Base-by-base conservation (phyloP, 2,888 invertebrate species). In the Julus scandinavius region DNA sequence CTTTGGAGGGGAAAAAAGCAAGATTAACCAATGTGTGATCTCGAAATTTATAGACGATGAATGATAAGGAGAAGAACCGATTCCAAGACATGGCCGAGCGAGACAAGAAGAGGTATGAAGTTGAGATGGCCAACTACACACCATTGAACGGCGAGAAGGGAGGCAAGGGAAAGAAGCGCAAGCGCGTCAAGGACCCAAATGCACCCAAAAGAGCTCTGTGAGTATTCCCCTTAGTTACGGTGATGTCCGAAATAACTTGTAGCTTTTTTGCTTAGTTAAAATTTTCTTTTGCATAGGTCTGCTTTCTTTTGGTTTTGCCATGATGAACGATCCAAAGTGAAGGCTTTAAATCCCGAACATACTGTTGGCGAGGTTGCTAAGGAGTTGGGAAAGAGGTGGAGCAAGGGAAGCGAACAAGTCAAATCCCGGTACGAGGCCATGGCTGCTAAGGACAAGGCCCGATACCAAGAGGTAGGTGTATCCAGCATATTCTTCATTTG, bases 231-330 rank as follows among this genome's bases (percentile, higher is more conserved):
- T 29, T 29, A 29, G 29, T 29, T 29, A 29, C 1, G 29, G 29
- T 1, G 29, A 29, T 17, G 7, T 40, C 40, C 40, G 11, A 4
- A 45, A 29, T 17, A 63, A 63, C 41, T 15, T 6, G 20, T 29
- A 63, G 20, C 40, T 83, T 9, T 9, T 29, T 29, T 29, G 29
- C 29, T 29, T 29, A 29, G 29, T 45, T 0, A 45, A 45, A n/a
- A 38, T 4, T 3, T 84, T 13, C n/a, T 17, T n/a, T 40, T 13
- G 0, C 40, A 3, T 85, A 88, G 88, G 41, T 99, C 99, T 90
- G 99, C 99, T 88, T 99, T 99, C 95, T 99, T 99, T 94, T 97
- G 98, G 96, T 99, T 99, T 94, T 99, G 98, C 93, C 97, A 98
- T 93, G 99, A 99, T 92, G 98, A 98, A 93, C 96, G 99, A 91